phyloP scores from a whole-genome alignment of 1,140 invertebrate species.

The Plectrocnemia conspersa region DNA sequence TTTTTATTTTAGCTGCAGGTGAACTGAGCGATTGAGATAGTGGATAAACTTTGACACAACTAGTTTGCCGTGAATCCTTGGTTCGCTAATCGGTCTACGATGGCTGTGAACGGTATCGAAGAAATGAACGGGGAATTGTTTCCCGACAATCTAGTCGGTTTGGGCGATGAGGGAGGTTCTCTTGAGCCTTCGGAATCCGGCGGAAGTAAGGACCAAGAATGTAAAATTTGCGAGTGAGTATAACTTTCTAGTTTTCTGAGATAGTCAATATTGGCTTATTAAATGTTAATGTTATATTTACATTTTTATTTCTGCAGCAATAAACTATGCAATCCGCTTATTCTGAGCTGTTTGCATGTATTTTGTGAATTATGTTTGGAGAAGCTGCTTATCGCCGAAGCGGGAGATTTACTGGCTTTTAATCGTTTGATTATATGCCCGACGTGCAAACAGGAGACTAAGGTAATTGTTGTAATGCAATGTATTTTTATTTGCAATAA shows the following conservation, averaged over 20 bases:
- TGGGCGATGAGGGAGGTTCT: constrained; percentile 48
- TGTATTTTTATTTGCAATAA: background rate
- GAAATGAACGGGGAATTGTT: constrained; percentile 52
- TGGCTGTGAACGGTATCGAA: constrained; percentile 42
- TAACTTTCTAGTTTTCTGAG: background rate
- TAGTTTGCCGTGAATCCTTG: background rate
- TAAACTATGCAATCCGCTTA: constrained; percentile 72
- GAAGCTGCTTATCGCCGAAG: constrained; percentile 68
- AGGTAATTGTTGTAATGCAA: constrained; percentile 47
- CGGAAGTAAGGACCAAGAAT: constrained; percentile 51
- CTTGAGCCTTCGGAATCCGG: constrained; percentile 47
- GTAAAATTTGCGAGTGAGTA: constrained; percentile 53
- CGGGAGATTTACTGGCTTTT: constrained; percentile 56
- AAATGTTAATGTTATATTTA: constrained; percentile 2
- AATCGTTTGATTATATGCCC: constrained; percentile 63
- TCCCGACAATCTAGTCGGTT: constrained; percentile 48
- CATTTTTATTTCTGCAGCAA: constrained; percentile 54
- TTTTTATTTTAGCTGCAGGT: background rate
- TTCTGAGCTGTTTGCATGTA: constrained; percentile 87
- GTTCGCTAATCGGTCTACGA: too few species aligned
- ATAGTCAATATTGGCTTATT: background rate
- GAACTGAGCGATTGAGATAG: background rate
- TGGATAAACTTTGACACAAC: background rate
- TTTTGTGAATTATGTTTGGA: constrained; percentile 87
- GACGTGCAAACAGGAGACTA: constrained; percentile 79